Conservation (phyloP, 2,113 vertebrate species). For the Mesocricetus auratus region DNA sequence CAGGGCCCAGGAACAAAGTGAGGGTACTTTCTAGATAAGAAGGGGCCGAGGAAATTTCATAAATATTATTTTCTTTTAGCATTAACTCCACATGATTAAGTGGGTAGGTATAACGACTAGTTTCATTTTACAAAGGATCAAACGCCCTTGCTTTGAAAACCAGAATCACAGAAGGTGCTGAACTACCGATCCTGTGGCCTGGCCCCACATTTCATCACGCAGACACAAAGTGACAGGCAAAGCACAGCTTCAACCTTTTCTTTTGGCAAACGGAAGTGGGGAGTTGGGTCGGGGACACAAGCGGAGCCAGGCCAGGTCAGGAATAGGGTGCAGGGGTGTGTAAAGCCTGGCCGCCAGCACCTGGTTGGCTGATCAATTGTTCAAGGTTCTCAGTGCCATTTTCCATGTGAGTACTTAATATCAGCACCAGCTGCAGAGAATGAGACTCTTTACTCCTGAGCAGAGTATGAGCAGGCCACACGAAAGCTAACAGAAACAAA, state of each 20-base stretch:
- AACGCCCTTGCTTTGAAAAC: not conserved
- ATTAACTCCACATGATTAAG: not conserved
- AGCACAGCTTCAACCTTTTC: not conserved
- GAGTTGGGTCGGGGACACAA: not conserved
- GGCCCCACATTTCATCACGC: not conserved
- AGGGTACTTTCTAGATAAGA: not conserved
- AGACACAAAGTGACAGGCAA: not conserved
- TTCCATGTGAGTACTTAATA: not conserved
- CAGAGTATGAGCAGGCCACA: accelerated
- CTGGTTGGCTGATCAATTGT: accelerated
- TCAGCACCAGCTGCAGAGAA: not conserved
- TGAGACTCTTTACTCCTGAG: not conserved
- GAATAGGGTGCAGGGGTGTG: accelerated
- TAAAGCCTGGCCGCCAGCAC: accelerated
- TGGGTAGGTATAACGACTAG: not conserved
- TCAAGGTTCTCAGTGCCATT: not conserved
- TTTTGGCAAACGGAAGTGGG: not conserved
- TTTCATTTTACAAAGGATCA: not conserved
- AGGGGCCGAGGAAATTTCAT: not conserved
- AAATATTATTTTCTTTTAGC: slow-evolving; percentile 1
- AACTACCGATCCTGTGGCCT: not conserved
- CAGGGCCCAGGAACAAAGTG: not conserved
- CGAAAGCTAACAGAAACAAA: not conserved
- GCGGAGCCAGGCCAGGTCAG: not conserved
- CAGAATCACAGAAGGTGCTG: not conserved